Evolutionary conservation across 2,113 vertebrate species (phyloP), one percentile per base, ranked within the genome.

Genomic region (Actenoides hombroni): DNA sequence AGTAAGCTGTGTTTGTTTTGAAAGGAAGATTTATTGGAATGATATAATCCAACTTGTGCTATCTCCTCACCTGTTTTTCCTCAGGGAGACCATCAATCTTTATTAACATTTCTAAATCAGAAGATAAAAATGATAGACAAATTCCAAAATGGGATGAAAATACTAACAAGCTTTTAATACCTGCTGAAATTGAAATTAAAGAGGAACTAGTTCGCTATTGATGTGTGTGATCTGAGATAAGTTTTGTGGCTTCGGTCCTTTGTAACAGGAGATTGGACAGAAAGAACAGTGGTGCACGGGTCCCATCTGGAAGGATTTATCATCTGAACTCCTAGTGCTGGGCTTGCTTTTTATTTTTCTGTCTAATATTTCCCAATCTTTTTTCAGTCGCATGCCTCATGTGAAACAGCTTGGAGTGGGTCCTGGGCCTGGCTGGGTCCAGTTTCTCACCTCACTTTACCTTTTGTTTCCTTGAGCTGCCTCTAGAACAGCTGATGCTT

Each of bases 41-140:
- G 94, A 97, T 98, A 97, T 96, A 97, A 97, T 95, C 88, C 87
- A 23, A 54, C 81, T 89, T 74, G 84, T 65, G 46, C 88, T 96
- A 59, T 97, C 96, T 96, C 86, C 95, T 98, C 97, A 98, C 97
- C 98, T 98, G 97, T 98, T 98, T 98, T 97, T 98, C 98, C 97
- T 98, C 93, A 96, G 98, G 97, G 97, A 95, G 92, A 65, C 91
- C 94, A 94, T 97, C 93, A 97, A 92, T 97, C 97, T 97, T 96
- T 94, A 95, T 96, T 97, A 98, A 94, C 94, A 83, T 84, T 96
- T 96, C 93, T 93, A 90, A 91, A 91, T 90, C 93, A 92, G 89
- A 90, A 98, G 95, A 95, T 96, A 91, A 92, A 95, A 97, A 96
- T 95, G 93, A 97, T 92, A 97, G 97, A 97, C 94, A 96, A 92